Evolutionary conservation across 92 coral and sea anemone genomes (phyloP), one percentile per base, ranked within the genome.

Genomic region (Scolanthus callimorphus): DNA sequence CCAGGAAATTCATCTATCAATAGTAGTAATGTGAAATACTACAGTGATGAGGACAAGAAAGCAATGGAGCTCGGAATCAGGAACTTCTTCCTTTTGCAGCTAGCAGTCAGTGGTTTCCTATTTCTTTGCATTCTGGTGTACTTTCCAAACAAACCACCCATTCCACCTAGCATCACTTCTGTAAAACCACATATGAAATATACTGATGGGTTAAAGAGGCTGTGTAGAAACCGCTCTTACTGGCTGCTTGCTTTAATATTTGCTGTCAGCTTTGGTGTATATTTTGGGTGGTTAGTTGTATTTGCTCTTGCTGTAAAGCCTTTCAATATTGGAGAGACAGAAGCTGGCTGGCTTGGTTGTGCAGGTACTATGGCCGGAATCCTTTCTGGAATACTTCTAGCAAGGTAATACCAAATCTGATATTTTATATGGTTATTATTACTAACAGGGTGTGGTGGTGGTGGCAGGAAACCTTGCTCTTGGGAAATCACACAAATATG

Each of bases 301-400:
- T 49, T 90, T 34, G 81, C 71, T 37, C 59, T 85, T 23, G 79
- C 85, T 31, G 61, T 90, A 25, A 61, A 77, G 26, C 88, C 85
- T 21, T 85, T 76, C 66, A 56, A 62, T 24, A 56, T 84, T n/a
- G 53, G 31, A 24, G 76, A 69, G 59, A 58, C 34, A 15, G 49
- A 65, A 23, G 87, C 97, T 17, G 82, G 86, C 3, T 85, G 85
- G 97, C 78, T 90, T 11, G 97, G 97, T 11, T 71, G 67, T 52
- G 71, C 70, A 11, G 77, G 59, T 1, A 60, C 67, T 24, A 43
- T 77, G 34, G 84, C 89, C 53, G 97, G 97, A 0, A 51, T 82
- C 20, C 13, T 70, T n/a, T 80, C 91, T 13, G 97, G 97, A 11
- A 38, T 89, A 3, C 29, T 71, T 17, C 69, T 80, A 17, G 83